Percentiles rank a stretch among this genome's conserved stretches.
Conservation (phyloP, 2,797 vertebrate genomes). For the Halcyon leucocephala region DNA sequence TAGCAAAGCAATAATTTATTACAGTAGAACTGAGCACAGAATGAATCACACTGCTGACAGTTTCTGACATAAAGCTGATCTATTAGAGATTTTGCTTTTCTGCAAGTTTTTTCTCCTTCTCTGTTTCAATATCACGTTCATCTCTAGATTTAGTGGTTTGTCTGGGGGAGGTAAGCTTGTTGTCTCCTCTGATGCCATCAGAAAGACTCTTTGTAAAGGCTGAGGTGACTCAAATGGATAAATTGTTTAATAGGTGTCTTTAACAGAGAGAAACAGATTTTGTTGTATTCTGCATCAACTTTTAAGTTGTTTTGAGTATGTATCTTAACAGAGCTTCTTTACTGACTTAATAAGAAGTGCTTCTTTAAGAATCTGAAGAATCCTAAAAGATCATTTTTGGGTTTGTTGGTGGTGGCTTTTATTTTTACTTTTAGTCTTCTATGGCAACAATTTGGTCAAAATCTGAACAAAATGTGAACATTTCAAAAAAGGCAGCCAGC, state of each 20-base stretch:
- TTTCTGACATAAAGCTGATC: not conserved
- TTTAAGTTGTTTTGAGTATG: not conserved
- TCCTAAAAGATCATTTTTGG: accelerated
- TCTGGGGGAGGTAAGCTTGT: not conserved
- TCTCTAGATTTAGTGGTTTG: not conserved
- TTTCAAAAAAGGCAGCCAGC: not conserved
- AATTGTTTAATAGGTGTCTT: not conserved
- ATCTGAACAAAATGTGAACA: not conserved
- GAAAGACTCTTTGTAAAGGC: not conserved
- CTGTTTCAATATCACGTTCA: not conserved
- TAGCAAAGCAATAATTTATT: slow-evolving; percentile 23
- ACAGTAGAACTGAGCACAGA: not conserved
- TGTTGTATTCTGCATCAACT: not conserved
- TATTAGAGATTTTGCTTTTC: not conserved
- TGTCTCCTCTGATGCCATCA: not conserved
- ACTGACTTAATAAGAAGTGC: not conserved
- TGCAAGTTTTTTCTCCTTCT: not conserved
- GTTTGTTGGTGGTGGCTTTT: not conserved
- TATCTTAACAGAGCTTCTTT: not conserved
- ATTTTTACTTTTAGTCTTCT: not conserved
- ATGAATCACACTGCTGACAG: slow-evolving; percentile 5
- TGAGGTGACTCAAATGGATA: not conserved
- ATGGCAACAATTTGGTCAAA: not conserved
- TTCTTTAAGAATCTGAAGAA: not conserved
- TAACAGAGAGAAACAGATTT: not conserved